Base-by-base conservation (phyloP, 2,113 vertebrate species). In the Misgurnus mizolepis region DNA sequence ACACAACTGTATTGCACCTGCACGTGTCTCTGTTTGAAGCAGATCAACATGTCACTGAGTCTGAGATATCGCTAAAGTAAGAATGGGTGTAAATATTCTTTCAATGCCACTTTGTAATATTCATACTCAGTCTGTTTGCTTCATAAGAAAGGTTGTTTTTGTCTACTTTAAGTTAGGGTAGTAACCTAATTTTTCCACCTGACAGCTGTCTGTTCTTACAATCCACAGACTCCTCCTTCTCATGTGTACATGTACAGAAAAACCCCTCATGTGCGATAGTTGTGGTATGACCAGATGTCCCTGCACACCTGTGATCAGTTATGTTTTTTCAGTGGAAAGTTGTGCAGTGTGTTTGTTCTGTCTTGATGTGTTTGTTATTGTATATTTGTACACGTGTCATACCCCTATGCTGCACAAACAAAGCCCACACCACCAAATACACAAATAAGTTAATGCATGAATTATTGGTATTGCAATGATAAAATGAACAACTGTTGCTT, bases 221-320 rank as follows among this genome's bases (percentile, higher is more conserved):
- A 45, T 34, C 41, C 34, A 45, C 58, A 64, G 47, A 49, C 73
- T 86, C 89, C 89, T 88, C 86, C 84, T 84, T 45, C 71, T 74
- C 60, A 7, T 75, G 73, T 75, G 27, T 75, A 34, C 58, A 71
- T 10, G 68, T n/a, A 40, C n/a, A 15, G 49, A 71, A 58, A 34
- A 34, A 34, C 27, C 47, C 62, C 58, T 58, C 41, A 58, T 47
- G 68, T 67, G 53, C 40, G 69, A 50, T 49, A 75, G 18, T 34
- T 49, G 72, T 49, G 6, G 56, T 45, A 12, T 34, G 58, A 40
- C 58, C 58, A 75, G 3, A 47, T 45, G 27, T 5, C 41, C 39
- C 3, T 39, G 72, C 34, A 62, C 17, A 7, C 55, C 6, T 12
- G 39, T 3, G 2, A 67, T 11, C 6, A 18, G 47, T 68, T 47